A percentile compares a stretch with the other conserved stretches of the same genome.
Conservation (phyloP, 2,797 vertebrate genomes). For the Dicrostonyx torquatus region DNA sequence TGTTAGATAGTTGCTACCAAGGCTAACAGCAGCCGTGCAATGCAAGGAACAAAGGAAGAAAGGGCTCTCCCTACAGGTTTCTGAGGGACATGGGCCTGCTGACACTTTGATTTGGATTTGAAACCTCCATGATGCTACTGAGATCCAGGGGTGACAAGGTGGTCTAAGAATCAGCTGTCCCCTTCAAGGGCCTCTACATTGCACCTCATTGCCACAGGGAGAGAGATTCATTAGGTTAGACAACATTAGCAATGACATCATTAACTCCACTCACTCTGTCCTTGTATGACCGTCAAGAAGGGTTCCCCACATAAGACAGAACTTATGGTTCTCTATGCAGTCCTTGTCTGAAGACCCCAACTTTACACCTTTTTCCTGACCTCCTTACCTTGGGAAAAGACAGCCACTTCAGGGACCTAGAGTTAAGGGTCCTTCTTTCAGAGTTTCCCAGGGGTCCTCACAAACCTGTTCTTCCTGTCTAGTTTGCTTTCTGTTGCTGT, state of each 20-base stretch:
- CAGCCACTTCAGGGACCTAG: background rate
- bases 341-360: background rate
- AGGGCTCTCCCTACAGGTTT: background rate
- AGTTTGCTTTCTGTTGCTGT: too few relatives aligned
- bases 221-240: too few relatives aligned
- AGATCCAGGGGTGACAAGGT: background rate
- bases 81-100: background rate
- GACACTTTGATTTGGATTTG: background rate
- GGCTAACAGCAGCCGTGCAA: too few relatives aligned
- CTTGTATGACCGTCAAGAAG: background rate
- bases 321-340: too few relatives aligned
- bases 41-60: background rate
- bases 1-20: background rate
- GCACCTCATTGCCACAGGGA: background rate
- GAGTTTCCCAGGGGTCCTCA: background rate
- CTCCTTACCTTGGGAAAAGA: background rate
- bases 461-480: background rate
- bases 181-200: background rate
- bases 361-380: background rate
- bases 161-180: background rate
- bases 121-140: background rate
- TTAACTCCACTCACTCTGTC: background rate
- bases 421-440: background rate
- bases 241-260: background rate
- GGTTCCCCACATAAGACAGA: background rate